Evolutionary conservation across 2,888 invertebrate species (phyloP), one percentile per base, ranked within the genome.

Genomic region (Drosophila merina): DNA sequence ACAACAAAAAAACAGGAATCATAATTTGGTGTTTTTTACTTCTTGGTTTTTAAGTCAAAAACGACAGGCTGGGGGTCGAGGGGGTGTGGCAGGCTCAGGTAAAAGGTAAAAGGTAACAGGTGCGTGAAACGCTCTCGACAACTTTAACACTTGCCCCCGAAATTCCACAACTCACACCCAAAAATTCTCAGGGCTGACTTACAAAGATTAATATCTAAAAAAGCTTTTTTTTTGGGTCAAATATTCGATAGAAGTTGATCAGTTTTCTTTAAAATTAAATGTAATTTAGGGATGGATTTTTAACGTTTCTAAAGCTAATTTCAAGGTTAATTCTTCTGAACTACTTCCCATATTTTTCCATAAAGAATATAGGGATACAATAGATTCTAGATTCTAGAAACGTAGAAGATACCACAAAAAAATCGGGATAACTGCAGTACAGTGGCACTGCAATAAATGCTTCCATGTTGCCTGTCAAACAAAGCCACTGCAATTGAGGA

Each of bases 401-500:
- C 28, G 20, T 28, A 5, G 28, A 6, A 42, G 14, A 2, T 42
- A 8, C 25, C 10, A 25, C 28, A 45, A 45, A 30, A 9, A n/a
- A 9, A 1, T 0, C 1, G 7, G 1, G 14, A 33, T 33, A 49
- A 50, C 55, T 56, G 55, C 48, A 33, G 55, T 49, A n/a, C 57
- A 25, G 57, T 42, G 67, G 30, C 36, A 44, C 50, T 56, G 76
- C 49, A 67, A 63, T 63, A 47, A 50, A 45, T 45, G 63, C 45
- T 28, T 51, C 40, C 50, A 30, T 60, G 60, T 60, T 36, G 51
- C 47, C 60, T 55, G 48, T 28, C 59, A 48, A 58, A 59, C 60
- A 59, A 62, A 33, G 40, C 40, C 60, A 58, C 47, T 62, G 86
- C 80, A 80, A 86, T 84, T 86, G 86, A 76, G 80, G 69, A 68